Percentiles rank a stretch among this genome's conserved stretches.
Conservation (phyloP, 2,888 invertebrate species). For the Agrochola macilenta region DNA sequence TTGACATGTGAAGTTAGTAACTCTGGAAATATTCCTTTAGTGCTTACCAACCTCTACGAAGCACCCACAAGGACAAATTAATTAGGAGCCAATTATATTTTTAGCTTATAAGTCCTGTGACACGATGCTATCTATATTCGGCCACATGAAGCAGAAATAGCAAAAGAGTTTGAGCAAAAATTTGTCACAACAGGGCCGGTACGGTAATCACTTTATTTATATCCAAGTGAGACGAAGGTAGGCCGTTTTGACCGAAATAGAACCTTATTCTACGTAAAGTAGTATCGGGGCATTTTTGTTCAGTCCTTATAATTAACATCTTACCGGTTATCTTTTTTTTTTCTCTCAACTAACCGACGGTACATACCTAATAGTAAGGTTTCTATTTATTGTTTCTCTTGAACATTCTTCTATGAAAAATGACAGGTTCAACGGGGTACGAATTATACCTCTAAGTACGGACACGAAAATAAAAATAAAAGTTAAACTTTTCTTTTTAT, state of each 20-base stretch:
- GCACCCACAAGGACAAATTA: neutral
- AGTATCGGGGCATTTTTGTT: neutral
- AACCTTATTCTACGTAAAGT: neutral
- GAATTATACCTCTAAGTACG: neutral
- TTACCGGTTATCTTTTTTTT: neutral
- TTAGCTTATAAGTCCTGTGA: neutral
- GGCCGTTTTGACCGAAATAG: neutral
- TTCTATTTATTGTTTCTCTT: neutral
- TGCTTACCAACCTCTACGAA: neutral
- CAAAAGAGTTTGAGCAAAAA: neutral
- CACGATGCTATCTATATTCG: neutral
- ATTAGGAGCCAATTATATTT: slow-evolving; percentile 4
- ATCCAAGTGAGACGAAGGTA: neutral
- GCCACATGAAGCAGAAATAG: neutral
- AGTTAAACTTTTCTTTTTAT: too few species aligned
- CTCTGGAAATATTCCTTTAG: neutral
- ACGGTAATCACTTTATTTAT: slow-evolving; percentile 22
- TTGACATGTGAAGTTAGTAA: too few species aligned
- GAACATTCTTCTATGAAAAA: neutral
- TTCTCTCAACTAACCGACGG: neutral
- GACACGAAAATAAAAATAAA: neutral
- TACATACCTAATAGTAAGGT: neutral
- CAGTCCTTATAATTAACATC: neutral
- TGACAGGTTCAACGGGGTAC: neutral
- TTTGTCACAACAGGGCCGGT: neutral